These are phyloP conservation scores for Troides helena DNA, from an alignment of 2,888 invertebrate genomes.

Conservation along the genomic window DNA sequence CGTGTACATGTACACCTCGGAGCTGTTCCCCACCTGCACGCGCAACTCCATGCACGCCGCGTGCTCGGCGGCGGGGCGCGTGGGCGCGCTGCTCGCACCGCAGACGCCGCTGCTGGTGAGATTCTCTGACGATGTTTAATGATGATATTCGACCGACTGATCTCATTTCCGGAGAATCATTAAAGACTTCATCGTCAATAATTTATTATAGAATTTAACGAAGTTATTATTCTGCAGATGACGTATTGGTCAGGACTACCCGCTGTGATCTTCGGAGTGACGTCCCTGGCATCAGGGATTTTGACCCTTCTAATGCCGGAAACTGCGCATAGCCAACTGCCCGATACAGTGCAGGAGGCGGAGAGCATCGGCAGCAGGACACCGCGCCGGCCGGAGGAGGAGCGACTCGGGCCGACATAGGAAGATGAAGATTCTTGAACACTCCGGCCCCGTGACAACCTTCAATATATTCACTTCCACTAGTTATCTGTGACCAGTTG, in stretches of 20 bases:
- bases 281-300: slow-evolving; percentile 66
- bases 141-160: not conserved
- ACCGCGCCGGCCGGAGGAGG: not conserved
- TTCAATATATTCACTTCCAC: too few relatives aligned
- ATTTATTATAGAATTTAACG: too few relatives aligned
- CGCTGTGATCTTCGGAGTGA: slow-evolving; percentile 70
- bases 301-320: slow-evolving; percentile 75
- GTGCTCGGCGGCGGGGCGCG: slow-evolving; percentile 85
- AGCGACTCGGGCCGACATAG: too few relatives aligned
- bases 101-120: slow-evolving; percentile 84
- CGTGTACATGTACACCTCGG: slow-evolving; percentile 85
- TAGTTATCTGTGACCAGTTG: too few relatives aligned
- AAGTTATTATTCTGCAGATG: slow-evolving; percentile 49
- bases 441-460: too few relatives aligned
- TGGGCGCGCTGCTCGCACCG: slow-evolving; percentile 86
- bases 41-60: slow-evolving; percentile 84
- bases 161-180: too few relatives aligned
- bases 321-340: slow-evolving; percentile 69
- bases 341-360: slow-evolving; percentile 74
- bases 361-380: slow-evolving; percentile 56
- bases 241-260: slow-evolving; percentile 72
- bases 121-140: not conserved
- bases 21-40: slow-evolving; percentile 87
- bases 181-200: too few relatives aligned
- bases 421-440: too few relatives aligned